A percentile compares a stretch with the other conserved stretches of the same genome.
These are phyloP conservation scores for Pteronotus mesoamericanus DNA, from an alignment of 2,797 vertebrate species.

Conservation along the genomic window DNA sequence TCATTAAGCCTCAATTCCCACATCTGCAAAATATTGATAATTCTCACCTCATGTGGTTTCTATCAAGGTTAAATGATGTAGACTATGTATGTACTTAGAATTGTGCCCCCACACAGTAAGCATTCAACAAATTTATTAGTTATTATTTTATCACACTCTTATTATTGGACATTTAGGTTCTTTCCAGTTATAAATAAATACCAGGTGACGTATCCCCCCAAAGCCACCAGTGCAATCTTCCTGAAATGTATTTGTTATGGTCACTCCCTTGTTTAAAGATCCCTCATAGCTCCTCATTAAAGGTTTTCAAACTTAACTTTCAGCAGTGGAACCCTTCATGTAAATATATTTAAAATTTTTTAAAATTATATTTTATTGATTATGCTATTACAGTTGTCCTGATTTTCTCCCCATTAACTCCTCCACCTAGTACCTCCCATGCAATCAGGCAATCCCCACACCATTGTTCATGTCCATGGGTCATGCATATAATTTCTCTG, in stretches of 20 bases:
- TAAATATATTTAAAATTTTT: neutral
- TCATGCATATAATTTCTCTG: too few species aligned
- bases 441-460: neutral
- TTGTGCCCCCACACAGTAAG: neutral
- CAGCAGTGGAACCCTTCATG: neutral
- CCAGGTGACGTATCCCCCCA: neutral
- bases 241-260: neutral
- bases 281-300: neutral
- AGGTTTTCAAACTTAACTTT: constrained; percentile 4
- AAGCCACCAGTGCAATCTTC: neutral
- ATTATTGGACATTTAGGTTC: constrained; percentile 14
- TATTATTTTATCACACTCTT: constrained; percentile 23
- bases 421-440: too few species aligned
- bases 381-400: neutral
- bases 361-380: neutral
- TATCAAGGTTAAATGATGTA: constrained; percentile 3
- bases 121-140: neutral
- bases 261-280: neutral
- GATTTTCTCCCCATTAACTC: neutral
- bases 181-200: constrained; percentile 17
- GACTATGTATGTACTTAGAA: neutral
- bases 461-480: too few species aligned
- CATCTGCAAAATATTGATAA: neutral
- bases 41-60: neutral
- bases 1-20: neutral